Percentiles rank a stretch among this genome's conserved stretches.
phyloP scores from a whole-genome alignment of 2,797 vertebrate species.

The Perodicticus potto region DNA sequence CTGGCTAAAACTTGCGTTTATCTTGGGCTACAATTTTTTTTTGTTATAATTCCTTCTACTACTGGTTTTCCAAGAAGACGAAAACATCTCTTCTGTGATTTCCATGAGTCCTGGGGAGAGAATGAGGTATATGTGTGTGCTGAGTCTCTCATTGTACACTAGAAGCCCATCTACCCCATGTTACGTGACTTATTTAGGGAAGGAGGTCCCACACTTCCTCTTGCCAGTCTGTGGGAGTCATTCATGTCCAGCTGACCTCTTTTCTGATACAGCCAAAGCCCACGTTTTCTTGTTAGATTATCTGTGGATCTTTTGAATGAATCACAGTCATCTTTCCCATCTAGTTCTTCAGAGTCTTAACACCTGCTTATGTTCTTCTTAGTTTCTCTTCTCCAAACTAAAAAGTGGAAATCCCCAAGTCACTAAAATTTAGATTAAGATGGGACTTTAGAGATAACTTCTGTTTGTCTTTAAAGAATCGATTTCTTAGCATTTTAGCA shows the following conservation, averaged over 20 bases:
- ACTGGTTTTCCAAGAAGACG: background rate
- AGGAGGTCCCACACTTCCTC: background rate
- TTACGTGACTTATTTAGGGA: background rate
- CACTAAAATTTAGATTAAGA: slow-evolving; percentile 4
- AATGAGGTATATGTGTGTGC: background rate
- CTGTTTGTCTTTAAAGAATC: background rate
- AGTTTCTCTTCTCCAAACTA: background rate
- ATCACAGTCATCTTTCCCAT: background rate
- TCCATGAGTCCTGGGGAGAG: background rate
- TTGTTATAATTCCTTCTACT: background rate
- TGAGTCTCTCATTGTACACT: background rate
- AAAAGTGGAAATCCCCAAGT: slow-evolving; percentile 14
- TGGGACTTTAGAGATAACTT: background rate
- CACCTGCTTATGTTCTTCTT: background rate
- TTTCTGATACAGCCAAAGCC: background rate
- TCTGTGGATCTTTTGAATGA: background rate
- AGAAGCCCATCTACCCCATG: background rate
- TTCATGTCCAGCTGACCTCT: background rate
- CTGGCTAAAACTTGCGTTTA: background rate
- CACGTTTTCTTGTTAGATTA: background rate
- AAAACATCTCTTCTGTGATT: slow-evolving; percentile 5
- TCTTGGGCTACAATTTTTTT: background rate
- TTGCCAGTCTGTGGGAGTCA: background rate
- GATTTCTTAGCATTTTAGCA: background rate
- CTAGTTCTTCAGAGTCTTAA: background rate